phyloP scores from a whole-genome alignment of 2,888 invertebrate species.

The Deroplatys truncata region DNA sequence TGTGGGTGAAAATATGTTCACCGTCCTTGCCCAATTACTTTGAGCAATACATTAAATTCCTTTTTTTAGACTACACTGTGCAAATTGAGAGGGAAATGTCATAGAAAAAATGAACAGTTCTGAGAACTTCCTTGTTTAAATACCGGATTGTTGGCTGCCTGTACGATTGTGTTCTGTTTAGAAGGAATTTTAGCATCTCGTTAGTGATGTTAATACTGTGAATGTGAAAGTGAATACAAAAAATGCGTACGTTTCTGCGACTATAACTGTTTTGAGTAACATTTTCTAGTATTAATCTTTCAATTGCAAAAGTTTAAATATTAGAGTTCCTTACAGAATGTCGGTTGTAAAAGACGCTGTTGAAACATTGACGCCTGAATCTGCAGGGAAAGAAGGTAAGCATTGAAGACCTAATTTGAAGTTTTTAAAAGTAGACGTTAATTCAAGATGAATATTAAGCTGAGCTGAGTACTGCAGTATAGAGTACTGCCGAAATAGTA shows the following conservation, averaged over 20 bases:
- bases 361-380: background rate
- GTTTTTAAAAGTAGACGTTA: no score
- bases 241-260: background rate
- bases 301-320: background rate
- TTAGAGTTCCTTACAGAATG: background rate
- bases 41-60: no score
- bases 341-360: background rate
- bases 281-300: background rate
- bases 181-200: background rate
- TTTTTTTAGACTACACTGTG: no score
- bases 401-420: background rate
- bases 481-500: no score
- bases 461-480: no score
- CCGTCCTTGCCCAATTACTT: no score
- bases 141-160: background rate
- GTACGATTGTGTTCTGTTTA: background rate
- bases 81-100: background rate
- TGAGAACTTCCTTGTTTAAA: background rate
- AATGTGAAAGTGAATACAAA: background rate
- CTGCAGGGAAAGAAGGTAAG: background rate
- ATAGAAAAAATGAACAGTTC: background rate
- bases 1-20: background rate
- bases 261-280: background rate
- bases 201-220: background rate
- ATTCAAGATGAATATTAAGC: no score